phyloP scores from a whole-genome alignment of 2,797 vertebrate species.

The Centropyge bicolor region DNA sequence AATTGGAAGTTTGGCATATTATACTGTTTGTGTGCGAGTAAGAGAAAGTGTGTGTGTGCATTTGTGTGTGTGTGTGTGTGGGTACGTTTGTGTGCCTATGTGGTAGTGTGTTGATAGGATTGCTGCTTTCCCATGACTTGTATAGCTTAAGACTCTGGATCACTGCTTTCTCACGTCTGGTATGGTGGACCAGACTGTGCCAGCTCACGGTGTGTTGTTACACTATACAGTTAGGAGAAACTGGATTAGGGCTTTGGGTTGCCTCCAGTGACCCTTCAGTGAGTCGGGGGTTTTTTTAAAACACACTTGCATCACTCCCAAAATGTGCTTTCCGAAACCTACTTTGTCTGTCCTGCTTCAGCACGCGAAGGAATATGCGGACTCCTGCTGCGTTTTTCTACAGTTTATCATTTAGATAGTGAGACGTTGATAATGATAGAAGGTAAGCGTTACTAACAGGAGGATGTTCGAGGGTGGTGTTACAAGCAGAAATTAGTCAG shows the following conservation, averaged over 20 bases:
- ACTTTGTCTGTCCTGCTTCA: constrained; percentile 12
- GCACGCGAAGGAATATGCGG: neutral
- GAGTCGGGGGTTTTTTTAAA: constrained; percentile 4
- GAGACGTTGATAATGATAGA: constrained; percentile 6
- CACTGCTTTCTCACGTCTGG: constrained; percentile 74
- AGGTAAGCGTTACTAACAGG: constrained; percentile 13
- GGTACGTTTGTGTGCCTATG: constrained; percentile 27
- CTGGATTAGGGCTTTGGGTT: constrained; percentile 34
- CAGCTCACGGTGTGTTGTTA: constrained; percentile 64
- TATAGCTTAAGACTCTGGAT: constrained; percentile 67
- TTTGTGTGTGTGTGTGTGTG: constrained; percentile 2
- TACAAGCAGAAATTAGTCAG: constrained; percentile 27
- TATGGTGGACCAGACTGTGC: constrained; percentile 45
- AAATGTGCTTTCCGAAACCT: neutral
- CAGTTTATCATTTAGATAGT: constrained; percentile 20
- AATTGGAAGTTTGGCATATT: constrained; percentile 67
- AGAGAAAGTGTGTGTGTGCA: constrained; percentile 29
- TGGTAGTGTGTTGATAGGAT: constrained; percentile 45
- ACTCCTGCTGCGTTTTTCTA: neutral
- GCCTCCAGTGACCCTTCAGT: constrained; percentile 42
- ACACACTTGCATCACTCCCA: constrained; percentile 17
- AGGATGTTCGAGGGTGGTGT: neutral
- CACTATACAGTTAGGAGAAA: constrained; percentile 48
- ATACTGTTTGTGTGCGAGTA: constrained; percentile 56
- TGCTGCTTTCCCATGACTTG: constrained; percentile 76